Evolutionary conservation across 2,888 invertebrate species (phyloP).

Genomic region (Drosophila suboccidentalis): DNA sequence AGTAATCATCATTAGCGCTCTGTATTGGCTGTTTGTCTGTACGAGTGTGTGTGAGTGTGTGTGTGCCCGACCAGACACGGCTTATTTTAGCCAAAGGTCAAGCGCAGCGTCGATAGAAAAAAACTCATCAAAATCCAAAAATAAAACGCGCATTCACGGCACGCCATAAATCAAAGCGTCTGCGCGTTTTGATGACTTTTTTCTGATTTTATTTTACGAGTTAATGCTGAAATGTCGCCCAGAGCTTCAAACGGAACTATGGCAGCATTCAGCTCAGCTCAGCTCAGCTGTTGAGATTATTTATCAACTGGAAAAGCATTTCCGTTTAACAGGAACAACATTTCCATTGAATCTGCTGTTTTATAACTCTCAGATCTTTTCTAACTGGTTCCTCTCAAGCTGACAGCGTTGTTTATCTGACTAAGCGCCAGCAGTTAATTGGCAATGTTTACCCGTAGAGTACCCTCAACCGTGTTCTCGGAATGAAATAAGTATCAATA

Average conservation of each 20-base stretch:
- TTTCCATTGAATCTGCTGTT: constrained; percentile 48
- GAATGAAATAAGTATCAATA: constrained; percentile 29
- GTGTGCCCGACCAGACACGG: constrained; percentile 57
- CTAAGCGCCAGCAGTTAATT: constrained; percentile 44
- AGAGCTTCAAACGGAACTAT: constrained; percentile 43
- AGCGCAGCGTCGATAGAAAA: constrained; percentile 56
- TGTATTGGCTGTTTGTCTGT: constrained; percentile 19
- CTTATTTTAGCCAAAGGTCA: constrained; percentile 76
- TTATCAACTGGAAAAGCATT: constrained; percentile 60
- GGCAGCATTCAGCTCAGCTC: constrained; percentile 3
- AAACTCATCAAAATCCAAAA: constrained; percentile 61
- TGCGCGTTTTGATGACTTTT: constrained; percentile 33
- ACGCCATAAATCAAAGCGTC: constrained; percentile 59
- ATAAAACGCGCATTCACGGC: constrained; percentile 45
- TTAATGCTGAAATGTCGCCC: constrained; percentile 10
- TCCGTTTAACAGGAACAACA: constrained; percentile 64
- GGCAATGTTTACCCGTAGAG: constrained; percentile 7
- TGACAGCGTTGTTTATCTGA: constrained; percentile 45
- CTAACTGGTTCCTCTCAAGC: constrained; percentile 42
- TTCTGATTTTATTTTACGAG: constrained; percentile 19
- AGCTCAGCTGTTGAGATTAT: not conserved
- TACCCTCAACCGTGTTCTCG: constrained; percentile 31
- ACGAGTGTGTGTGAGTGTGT: constrained; percentile 6
- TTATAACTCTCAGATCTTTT: constrained; percentile 18
- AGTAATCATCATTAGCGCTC: constrained; percentile 74